Conservation (phyloP, 2,113 vertebrate genomes). For the Oceanites oceanicus region DNA sequence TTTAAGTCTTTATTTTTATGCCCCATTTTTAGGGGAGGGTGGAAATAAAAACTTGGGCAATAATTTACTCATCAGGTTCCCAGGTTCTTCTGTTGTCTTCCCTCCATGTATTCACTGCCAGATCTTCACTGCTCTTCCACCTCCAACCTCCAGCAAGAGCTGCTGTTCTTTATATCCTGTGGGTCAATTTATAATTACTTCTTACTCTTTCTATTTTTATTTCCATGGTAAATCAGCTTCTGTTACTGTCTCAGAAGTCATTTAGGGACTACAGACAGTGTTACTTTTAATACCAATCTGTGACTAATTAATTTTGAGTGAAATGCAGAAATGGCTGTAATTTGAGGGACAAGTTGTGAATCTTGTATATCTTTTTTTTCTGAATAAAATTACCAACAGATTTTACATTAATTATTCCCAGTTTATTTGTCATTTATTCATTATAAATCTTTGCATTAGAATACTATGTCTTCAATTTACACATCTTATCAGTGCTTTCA, state of each 20-base stretch:
- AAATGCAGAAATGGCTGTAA: background rate
- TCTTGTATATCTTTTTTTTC: background rate
- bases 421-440: background rate
- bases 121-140: background rate
- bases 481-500: background rate
- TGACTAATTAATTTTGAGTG: background rate
- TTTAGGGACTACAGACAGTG: background rate
- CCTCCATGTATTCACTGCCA: background rate
- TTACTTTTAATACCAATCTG: background rate
- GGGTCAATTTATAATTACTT: background rate
- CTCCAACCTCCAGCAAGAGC: background rate
- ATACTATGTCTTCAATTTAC: background rate
- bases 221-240: background rate
- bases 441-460: background rate
- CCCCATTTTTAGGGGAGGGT: background rate
- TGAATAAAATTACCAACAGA: background rate
- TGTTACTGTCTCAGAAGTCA: background rate
- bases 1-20: background rate
- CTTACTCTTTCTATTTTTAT: background rate
- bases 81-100: background rate
- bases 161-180: background rate
- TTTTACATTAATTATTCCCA: background rate
- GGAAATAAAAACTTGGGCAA: background rate
- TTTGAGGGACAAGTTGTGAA: background rate
- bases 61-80: background rate